Base-by-base conservation (phyloP, 2,888 invertebrate species). In the Choristoneura rosaceana region DNA sequence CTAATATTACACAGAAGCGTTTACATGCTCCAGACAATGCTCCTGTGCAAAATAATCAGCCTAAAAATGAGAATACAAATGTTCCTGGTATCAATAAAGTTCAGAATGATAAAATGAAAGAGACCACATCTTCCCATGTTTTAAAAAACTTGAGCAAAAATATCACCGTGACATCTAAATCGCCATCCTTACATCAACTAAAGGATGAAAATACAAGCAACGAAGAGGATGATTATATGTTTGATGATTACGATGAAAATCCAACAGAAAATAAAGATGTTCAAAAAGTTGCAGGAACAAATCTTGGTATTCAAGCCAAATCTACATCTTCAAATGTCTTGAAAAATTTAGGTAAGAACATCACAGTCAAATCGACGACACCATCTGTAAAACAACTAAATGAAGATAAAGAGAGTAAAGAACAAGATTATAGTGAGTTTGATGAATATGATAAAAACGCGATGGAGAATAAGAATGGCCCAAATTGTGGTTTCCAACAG, bases 141-240 rank as follows among this genome's bases (percentile, higher is more conserved):
- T 77, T 88, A 50, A 87, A 83, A 80, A 83, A 81, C 41, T 74
- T 88, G 47, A 82, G 81, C 69, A 87, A 85, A 80, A 83, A 84
- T 76, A 79, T 87, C 12, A 86, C 83, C 67, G 74, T 89, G 12
- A 90, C 86, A 80, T 80, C 86, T 43, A 69, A 82, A 34, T 65
- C 79, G 55, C 74, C 77, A 70, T 61, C 12, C 25, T 15, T 58
- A 63, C 14, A 58, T 59, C 70, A 15, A 73, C 59, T 71, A 67
- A 74, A 68, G 15, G 63, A 45, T 47, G 45, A 71, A 14, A 70
- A 69, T 12, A 52, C 59, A 33, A 70, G 74, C n/a, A 73, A 74
- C 33, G 77, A 80, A 68, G 76, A 76, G 58, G 77, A 79, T 65
- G 75, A 76, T n/a, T 74, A 75, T 76, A 79, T 79, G 25, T 66